Base-by-base conservation (phyloP, 1,140 invertebrate species). In the Leucophenga varia region DNA sequence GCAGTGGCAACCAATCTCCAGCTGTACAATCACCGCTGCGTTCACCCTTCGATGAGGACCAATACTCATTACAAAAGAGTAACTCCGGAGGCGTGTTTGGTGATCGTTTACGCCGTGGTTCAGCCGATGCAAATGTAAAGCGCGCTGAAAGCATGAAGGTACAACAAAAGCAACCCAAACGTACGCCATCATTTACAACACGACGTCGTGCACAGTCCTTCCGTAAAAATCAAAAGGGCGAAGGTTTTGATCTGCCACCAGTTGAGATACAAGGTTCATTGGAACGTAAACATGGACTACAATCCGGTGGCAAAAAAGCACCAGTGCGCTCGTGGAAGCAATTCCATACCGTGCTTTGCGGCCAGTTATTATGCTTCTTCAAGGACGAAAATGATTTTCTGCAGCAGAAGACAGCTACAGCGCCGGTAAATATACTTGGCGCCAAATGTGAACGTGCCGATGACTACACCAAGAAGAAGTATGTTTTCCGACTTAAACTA, bases 301-400 rank as follows among this genome's bases (percentile, higher is more conserved):
- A 95, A 53, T 87, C 86, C 48, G 94, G 93, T 13, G 94, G 94
- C 3, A 97, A 96, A 76, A 88, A 91, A 55, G 94, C 95, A 1
- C 89, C 94, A 0, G 91, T 97, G 9, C 79, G 96, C 4, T 95
- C 93, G 0, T 98, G 96, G 96, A 96, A 96, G 64, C 86, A 84
- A 38, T 95, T 91, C 76, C 96, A 97, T 73, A 93, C 92, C 55
- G 95, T 98, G 20, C 79, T 98, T 1, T 98, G 94, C 72, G 95
- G 95, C 1, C 95, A 99, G 74, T 76, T 98, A 47, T 78, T 99
- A 17, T 98, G 95, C 78, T 98, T 99, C 86, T 99, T 98, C 80
- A 93, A 95, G 72, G 95, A 97, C 72, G 87, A 91, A 61, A 86
- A 89, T 50, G 93, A 95, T 80, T 97, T 97, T 77, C 79, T 84